Evolutionary conservation across 2,113 vertebrate species (phyloP), one percentile per base, ranked within the genome.

Genomic region (Melanerpes aurifrons): DNA sequence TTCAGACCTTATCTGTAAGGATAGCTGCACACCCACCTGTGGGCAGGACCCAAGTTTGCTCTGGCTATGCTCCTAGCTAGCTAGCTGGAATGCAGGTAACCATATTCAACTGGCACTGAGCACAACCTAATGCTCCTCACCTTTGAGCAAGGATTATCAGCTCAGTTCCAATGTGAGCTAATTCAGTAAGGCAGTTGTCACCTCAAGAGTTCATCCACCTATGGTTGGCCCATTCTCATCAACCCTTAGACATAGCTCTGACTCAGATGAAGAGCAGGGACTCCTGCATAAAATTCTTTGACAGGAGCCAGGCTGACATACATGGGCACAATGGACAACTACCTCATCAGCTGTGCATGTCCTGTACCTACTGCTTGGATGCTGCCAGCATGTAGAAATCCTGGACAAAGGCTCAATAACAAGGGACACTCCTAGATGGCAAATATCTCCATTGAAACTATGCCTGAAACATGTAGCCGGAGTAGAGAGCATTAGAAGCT

Each of bases 301-400:
- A 47, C 15, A 40, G 53, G 37, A 79, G 22, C 21, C 54, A 48
- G 32, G 67, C 37, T 2, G 2, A 29, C 1, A 0, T 54, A 47
- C 6, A 12, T 9, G 37, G 3, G 12, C 22, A 22, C 25, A 15
- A 28, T 40, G n/a, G n/a, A 37, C 73, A 32, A 68, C 19, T 56
- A 85, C 24, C 12, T 31, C 37, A 40, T 11, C 26, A 32, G 28
- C 28, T 56, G n/a, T 1, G 1, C 0, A 2, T 5, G 43, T 29
- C 9, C 68, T 7, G 0, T 22, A 26, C 43, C n/a, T 62, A 6
- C 40, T 61, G 18, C 15, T 10, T 32, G 45, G 32, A 28, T 53
- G 70, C 45, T 84, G 56, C 15, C 32, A 59, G 43, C 20, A 69
- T 16, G 56, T 7, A 45, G 29, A 58, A 69, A 57, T 25, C 12